Conservation (phyloP, 2,113 vertebrate species). For the Diphyllodes magnificus region DNA sequence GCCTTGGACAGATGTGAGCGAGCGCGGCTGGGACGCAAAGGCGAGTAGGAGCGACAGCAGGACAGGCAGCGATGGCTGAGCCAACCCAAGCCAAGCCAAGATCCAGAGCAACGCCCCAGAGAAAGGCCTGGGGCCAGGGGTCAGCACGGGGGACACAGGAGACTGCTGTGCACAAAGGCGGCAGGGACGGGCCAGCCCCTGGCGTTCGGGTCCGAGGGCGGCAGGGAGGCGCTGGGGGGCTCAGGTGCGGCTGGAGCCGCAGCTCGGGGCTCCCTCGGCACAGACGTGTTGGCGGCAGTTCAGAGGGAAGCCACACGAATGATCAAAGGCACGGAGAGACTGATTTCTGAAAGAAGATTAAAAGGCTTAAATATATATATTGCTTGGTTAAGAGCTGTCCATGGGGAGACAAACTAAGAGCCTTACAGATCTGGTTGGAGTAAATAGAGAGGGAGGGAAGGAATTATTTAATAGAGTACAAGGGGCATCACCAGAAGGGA, state of each 20-base stretch:
- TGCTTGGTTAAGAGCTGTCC: constrained; percentile 50
- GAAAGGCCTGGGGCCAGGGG: background rate
- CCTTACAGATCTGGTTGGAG: constrained; percentile 33
- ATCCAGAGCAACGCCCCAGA: background rate
- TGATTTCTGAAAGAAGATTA: constrained; percentile 52
- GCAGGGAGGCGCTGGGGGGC: background rate
- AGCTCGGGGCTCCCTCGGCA: accelerated
- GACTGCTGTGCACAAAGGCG: accelerated
- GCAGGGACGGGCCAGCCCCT: accelerated
- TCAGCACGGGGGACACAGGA: background rate
- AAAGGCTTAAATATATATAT: constrained; percentile 60
- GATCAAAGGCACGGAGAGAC: constrained; percentile 36
- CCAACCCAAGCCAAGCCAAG: background rate
- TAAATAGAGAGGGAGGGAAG: constrained; percentile 42
- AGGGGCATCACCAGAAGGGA: constrained; percentile 48
- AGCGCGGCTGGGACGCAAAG: background rate
- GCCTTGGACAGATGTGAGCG: background rate
- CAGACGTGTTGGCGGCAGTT: background rate
- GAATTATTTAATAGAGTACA: constrained; percentile 53
- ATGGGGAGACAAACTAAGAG: constrained; percentile 47
- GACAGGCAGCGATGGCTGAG: background rate
- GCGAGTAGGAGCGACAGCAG: background rate
- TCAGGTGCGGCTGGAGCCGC: background rate
- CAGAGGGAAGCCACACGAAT: background rate
- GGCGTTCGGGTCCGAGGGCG: accelerated